These are phyloP conservation scores for Arctopsyche grandis DNA, from an alignment of 1,140 invertebrate species.

Conservation along the genomic window DNA sequence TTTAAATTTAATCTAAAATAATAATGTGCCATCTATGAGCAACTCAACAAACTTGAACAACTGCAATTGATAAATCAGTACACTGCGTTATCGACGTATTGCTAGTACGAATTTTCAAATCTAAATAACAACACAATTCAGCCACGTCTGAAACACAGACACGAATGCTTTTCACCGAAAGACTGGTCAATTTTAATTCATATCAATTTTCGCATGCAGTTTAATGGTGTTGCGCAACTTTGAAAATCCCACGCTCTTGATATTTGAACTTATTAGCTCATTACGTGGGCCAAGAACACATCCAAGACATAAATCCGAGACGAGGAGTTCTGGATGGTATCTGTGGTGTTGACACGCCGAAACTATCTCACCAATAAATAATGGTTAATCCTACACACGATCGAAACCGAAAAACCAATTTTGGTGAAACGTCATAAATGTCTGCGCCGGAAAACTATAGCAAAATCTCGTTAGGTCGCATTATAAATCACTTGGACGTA, in stretches of 20 bases:
- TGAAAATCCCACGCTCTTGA: not conserved
- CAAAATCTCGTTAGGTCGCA: not conserved
- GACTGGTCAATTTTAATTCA: not conserved
- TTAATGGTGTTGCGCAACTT: not conserved
- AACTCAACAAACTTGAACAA: no score
- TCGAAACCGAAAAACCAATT: no score
- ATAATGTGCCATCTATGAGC: no score
- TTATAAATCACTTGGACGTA: not conserved
- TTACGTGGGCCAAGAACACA: constrained; percentile 11
- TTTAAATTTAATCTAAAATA: no score
- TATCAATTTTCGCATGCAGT: not conserved
- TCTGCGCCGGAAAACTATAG: not conserved
- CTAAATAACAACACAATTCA: no score
- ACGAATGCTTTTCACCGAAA: no score
- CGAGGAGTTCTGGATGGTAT: not conserved
- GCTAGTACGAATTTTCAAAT: no score
- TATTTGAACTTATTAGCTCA: constrained; percentile 1
- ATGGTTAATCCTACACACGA: constrained; percentile 3
- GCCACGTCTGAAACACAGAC: no score
- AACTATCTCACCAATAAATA: constrained; percentile 20
- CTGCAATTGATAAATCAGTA: no score
- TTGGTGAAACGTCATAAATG: not conserved
- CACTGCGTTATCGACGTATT: no score
- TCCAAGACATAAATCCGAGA: not conserved
- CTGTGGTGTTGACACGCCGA: not conserved